A percentile compares a stretch with the other conserved stretches of the same genome.
These are phyloP conservation scores for Psittacara wagleri DNA, from an alignment of 2,113 vertebrate species.

Conservation along the genomic window DNA sequence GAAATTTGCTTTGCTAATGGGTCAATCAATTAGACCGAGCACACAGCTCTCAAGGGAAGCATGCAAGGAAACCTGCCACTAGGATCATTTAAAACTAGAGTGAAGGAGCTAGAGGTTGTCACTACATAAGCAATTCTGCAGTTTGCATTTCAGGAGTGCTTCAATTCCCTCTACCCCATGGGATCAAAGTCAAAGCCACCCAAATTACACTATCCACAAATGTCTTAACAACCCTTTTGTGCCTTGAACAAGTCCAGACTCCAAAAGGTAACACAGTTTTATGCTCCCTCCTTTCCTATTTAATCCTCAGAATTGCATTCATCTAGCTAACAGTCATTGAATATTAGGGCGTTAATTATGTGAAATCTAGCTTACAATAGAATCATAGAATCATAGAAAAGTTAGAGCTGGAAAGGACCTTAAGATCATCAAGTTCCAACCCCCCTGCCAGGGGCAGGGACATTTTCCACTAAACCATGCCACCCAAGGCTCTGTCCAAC, in stretches of 20 bases:
- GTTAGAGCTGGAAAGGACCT: no score
- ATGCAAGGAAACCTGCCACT: conserved; percentile 14
- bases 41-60: conserved; percentile 19
- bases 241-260: background rate
- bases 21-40: conserved; percentile 53
- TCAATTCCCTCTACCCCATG: background rate
- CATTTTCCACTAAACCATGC: no score
- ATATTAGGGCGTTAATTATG: background rate
- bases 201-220: background rate
- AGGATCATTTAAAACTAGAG: conserved; percentile 13
- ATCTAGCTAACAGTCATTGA: background rate
- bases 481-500: no score
- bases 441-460: no score
- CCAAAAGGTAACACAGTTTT: background rate
- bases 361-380: background rate
- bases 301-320: background rate
- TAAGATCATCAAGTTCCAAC: no score
- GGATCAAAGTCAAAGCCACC: background rate
- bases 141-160: background rate
- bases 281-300: background rate
- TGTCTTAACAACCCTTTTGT: background rate
- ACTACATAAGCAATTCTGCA: conserved; percentile 13
- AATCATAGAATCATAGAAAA: no score
- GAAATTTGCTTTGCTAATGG: conserved; percentile 69
- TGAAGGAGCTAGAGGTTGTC: conserved; percentile 24